Conservation (phyloP, 2,113 vertebrate species). For the Excalfactoria chinensis region DNA sequence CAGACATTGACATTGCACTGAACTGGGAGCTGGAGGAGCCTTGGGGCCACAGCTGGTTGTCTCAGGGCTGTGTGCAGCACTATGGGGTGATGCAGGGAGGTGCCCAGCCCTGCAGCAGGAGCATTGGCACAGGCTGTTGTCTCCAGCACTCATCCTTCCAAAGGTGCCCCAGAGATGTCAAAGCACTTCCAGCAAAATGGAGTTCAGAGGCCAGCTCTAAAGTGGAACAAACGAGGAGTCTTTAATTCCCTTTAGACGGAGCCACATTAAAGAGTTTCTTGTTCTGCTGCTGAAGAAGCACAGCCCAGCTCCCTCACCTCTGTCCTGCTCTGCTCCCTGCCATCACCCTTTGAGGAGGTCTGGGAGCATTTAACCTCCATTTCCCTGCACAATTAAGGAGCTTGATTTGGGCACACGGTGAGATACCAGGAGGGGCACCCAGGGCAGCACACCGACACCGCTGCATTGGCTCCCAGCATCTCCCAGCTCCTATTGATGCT, state of each 20-base stretch:
- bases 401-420: not conserved
- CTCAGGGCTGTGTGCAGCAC: fast-evolving
- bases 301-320: not conserved
- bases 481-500: slow-evolving; percentile 27
- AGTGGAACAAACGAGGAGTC: not conserved
- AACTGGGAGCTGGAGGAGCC: not conserved
- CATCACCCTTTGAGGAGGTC: not conserved
- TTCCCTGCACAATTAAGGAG: not conserved
- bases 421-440: not conserved
- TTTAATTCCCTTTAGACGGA: not conserved
- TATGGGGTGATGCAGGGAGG: not conserved
- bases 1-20: fast-evolving
- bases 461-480: not conserved
- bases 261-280: not conserved
- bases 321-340: not conserved
- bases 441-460: not conserved
- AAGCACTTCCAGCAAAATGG: not conserved
- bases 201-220: not conserved
- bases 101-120: fast-evolving
- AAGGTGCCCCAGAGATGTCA: not conserved
- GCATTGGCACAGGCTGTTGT: no score
- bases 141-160: not conserved
- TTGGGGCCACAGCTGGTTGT: fast-evolving
- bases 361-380: not conserved
- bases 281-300: not conserved